Evolutionary conservation across 1,140 invertebrate species (phyloP), one percentile per base, ranked within the genome.

Genomic region (Drosophila nasuta): DNA sequence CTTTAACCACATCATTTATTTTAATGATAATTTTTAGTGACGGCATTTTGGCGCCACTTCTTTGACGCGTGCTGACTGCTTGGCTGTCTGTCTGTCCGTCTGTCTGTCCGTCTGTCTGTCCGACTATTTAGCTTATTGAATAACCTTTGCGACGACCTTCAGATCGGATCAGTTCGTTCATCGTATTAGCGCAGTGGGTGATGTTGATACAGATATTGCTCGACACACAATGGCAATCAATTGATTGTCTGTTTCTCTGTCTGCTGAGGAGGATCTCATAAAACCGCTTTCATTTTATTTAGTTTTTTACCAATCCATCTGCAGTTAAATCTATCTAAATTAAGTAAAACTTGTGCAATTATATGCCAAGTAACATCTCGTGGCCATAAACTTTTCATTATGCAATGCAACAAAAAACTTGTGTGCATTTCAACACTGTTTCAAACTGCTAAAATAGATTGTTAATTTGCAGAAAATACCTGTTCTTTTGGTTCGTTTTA

Each of bases 11-110:
- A 69, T 69, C 33, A 62, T 74, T 74, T 54, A 69, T 77, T 79
- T 52, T 52, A 69, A 70, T 79, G 63, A 72, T 83, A 80, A 80
- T 58, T 72, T 25, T 68, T 20, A 59, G 49, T 52, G 38, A 66
- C 68, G 68, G 83, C 78, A 79, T 60, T 88, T 82, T 88, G 80
- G 83, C 83, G 82, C 83, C 82, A 73, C 76, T 57, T 66, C 13
- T 65, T 70, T 76, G 71, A 82, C 79, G 82, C 82, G 82, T 86
- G 82, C 82, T 82, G 58, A 66, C 69, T 68, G 63, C 17, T 20
- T 20, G 20, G 3, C 20, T 20, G 0, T 20, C 20, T 20, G 13
- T 15, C 15, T 0, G 13, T 46, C 15, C 6, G 5, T 20, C 45
- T 1, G 45, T 48, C 45, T 7, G 45, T 48, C 56, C 3, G 11